Evolutionary conservation across 2,888 invertebrate species (phyloP).

Genomic region (Eristalis arbustorum): DNA sequence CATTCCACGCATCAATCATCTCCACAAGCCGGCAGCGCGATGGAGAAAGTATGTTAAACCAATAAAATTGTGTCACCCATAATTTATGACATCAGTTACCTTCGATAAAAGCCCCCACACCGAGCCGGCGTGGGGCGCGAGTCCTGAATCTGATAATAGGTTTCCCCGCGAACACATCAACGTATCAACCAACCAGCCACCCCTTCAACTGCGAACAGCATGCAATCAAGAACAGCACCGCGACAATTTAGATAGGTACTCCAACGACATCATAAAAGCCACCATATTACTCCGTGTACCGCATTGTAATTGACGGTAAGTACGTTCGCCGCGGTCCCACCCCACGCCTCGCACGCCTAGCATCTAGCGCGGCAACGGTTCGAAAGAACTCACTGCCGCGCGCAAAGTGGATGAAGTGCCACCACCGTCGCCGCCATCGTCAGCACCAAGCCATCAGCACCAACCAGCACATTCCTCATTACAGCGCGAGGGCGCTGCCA

Average conservation of each 20-base stretch:
- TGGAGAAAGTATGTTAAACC: conserved; percentile 63
- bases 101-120: background rate
- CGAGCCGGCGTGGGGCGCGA: background rate
- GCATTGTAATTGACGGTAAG: conserved; percentile 70
- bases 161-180: conserved; percentile 56
- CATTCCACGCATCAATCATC: conserved; percentile 49
- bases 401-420: conserved; percentile 20
- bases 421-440: background rate
- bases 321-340: conserved; percentile 43
- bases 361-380: background rate
- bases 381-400: background rate
- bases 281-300: conserved; percentile 70
- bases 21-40: conserved; percentile 27
- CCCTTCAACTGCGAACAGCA: conserved; percentile 30
- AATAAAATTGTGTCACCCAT: conserved; percentile 66
- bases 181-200: conserved; percentile 33
- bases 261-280: conserved; percentile 69
- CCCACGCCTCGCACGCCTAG: background rate
- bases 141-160: conserved; percentile 64
- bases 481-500: conserved; percentile 61
- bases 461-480: conserved; percentile 56
- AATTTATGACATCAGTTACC: conserved; percentile 55
- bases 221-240: conserved; percentile 70
- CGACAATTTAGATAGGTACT: conserved; percentile 70
- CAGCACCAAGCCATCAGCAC: background rate